Evolutionary conservation across 2,888 invertebrate species (phyloP), one percentile per base, ranked within the genome.

Genomic region (Uloborus plumipes): DNA sequence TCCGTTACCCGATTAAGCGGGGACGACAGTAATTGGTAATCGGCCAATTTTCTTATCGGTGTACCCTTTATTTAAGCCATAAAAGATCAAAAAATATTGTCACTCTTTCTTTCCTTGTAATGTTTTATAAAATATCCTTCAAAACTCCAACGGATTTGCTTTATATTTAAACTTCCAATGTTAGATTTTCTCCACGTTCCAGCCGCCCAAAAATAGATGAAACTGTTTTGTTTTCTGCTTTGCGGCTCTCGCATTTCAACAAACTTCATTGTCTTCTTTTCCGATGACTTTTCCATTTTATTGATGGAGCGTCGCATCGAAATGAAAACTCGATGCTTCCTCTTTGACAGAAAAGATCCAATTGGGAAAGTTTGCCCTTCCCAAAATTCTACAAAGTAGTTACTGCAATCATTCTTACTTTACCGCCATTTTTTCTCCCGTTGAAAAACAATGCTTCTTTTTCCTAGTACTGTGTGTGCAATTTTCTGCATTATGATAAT

Each of bases 351-450:
- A 55, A 55, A 55, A 55, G 55, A 20, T 55, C 20, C 55, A 20
- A 55, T 55, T n/a, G 55, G 55, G 20, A 55, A 55, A 55, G 55
- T 55, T 55, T 55, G n/a, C 11, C 55, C 55, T 18, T 55, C n/a
- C n/a, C 55, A 16, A 55, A 55, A 20, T 20, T 18, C 55, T 55
- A 55, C 20, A 55, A 55, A 55, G 55, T 20, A 55, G 55, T 55
- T 55, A 55, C 20, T 55, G n/a, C 55, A 55, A 55, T n/a, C 39
- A 39, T 9, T 39, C 39, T 39, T 39, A 39, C 39, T 39, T 39
- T 39, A 39, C 39, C 39, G 39, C 39, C 11, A 39, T 39, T 39
- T 39, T 39, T 39, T 9, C 39, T 39, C 39, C 11, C 11, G 11
- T 39, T 39, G 39, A 9, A 39, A 39, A 39, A 39, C 39, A 39